phyloP scores from a whole-genome alignment of 2,113 vertebrate genomes.

The Acrocephalus arundinaceus region DNA sequence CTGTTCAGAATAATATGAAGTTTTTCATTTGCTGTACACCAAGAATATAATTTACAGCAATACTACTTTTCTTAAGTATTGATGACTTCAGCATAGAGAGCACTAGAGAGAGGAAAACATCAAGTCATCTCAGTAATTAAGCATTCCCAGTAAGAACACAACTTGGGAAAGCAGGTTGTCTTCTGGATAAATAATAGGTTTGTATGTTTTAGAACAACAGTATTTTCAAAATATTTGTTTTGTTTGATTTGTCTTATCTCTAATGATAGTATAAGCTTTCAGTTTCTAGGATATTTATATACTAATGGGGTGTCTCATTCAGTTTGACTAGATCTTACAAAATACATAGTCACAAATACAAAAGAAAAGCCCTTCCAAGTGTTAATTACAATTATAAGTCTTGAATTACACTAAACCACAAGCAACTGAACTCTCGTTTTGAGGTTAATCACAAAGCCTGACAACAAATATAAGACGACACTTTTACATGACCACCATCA shows the following conservation, averaged over 20 bases:
- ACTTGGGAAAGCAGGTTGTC: not conserved
- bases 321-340: not conserved
- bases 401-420: not conserved
- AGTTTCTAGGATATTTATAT: not conserved
- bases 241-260: not conserved
- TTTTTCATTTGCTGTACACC: not conserved
- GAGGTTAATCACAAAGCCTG: not conserved
- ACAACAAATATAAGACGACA: not conserved
- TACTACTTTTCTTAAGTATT: not conserved
- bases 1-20: not conserved
- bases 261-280: not conserved
- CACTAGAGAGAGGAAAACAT: not conserved
- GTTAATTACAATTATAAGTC: not conserved
- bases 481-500: not conserved
- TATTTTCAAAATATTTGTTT: not conserved
- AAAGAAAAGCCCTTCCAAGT: not conserved
- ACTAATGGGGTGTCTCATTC: not conserved
- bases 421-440: not conserved
- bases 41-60: not conserved
- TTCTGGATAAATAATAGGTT: not conserved
- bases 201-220: not conserved
- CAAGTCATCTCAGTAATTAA: not conserved
- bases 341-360: not conserved
- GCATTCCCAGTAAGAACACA: not conserved
- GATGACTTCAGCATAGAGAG: not conserved